Evolutionary conservation across 2,797 vertebrate genomes (phyloP), one percentile per base, ranked within the genome.

Genomic region (Cirrhinus mrigala): DNA sequence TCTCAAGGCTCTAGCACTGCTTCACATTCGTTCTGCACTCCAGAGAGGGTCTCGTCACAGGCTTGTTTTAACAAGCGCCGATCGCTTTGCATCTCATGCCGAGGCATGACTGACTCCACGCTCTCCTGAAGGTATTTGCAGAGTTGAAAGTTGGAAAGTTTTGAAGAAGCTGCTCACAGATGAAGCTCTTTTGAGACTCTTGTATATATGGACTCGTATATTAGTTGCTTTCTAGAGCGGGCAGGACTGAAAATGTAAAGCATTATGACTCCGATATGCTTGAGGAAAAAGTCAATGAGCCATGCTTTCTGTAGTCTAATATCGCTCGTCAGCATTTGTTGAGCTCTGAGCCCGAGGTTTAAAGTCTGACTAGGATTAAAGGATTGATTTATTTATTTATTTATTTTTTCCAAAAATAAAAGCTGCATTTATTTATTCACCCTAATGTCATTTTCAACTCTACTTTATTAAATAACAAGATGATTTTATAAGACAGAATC

Each of bases 1-100:
- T 29, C 71, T 3, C 48, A 33, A 29, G 46, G 9, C 18, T 27
- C 8, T 48, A 48, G 12, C 44, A 15, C 22, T 15, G 44, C 44
- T 24, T 77, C 75, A 11, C 40, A 16, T 24, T 40, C 8, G 3
- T 58, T 12, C 50, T 76, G 50, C 20, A 8, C 29, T n/a, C 37
- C 11, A 50, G 40, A 48, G n/a, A 74, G 71, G 44, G 70, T 29
- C 48, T 75, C 5, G 27, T 58, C 74, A n/a, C 33, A 60, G 54
- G 33, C 75, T 44, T 60, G 75, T 60, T 78, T 78, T 44, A 44
- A 78, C 75, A 60, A 15, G 75, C 11, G n/a, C 54, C 16, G 22
- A 60, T 58, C 3, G 1, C 5, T 77, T 40, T 44, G 29, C 54
- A 58, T 60, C 75, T 77, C 75, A 44, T 40, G 75, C 33, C 1